Evolutionary conservation across 2,797 vertebrate genomes (phyloP), one percentile per base, ranked within the genome.

Genomic region (Microctenopoma steveboyesi): DNA sequence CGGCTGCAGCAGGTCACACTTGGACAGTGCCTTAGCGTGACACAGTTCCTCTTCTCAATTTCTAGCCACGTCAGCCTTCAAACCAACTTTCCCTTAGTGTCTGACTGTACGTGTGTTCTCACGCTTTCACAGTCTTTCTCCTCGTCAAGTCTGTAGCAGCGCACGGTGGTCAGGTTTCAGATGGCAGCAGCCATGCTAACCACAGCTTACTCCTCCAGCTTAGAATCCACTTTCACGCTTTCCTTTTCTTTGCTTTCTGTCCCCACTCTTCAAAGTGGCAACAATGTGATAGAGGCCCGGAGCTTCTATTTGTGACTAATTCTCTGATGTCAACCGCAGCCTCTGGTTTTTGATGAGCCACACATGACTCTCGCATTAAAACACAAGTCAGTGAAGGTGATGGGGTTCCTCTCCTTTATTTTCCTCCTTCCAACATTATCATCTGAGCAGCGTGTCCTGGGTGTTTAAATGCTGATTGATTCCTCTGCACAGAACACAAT

Each of bases 271-370:
- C 50, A 35, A 30, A 69, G 70, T 67, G 66, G 69, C 63, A 51
- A 25, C 6, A 7, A 16, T 65, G 15, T 25, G 62, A 68, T 33
- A 51, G 39, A 64, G 42, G 14, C 27, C 30, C 28, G 0, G 64
- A 0, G 48, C 50, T 25, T 28, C 47, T 63, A 62, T 39, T 43
- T 74, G 42, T 76, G 84, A 88, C 55, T 86, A 66, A 77, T 66
- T 57, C 9, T 18, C 9, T 18, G 11, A 58, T 70, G 50, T 71
- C 58, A 49, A 11, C 57, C 42, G 3, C 39, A 62, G 56, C 43
- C 4, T 63, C 59, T 50, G 70, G 62, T 39, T 60, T 61, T 13
- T 50, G 72, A 58, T 53, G 62, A 78, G 70, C 77, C 8, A 58
- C 51, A 15, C 3, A 3, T 78, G 82, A 86, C 3, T 69, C 67